Evolutionary conservation across 2,797 vertebrate species (phyloP).

Genomic region (Centroberyx gerrardi): DNA sequence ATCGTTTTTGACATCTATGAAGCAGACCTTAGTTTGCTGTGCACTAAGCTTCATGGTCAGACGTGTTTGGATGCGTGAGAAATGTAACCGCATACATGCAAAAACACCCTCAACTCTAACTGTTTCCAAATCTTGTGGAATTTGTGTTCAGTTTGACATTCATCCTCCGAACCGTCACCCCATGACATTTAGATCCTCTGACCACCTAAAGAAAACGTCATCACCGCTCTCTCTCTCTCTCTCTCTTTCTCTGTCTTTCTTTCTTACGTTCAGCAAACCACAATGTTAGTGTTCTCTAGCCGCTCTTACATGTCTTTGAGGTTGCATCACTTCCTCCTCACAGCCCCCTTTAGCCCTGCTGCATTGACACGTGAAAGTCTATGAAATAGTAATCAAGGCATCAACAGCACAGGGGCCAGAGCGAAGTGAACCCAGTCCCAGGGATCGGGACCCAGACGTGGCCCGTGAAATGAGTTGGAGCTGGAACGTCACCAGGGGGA

Average conservation of each 20-base stretch:
- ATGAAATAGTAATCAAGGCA: conserved; percentile 70
- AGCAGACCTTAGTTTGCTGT: neutral
- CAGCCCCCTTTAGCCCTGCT: conserved; percentile 47
- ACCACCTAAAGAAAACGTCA: conserved; percentile 62
- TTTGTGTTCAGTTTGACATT: conserved; percentile 64
- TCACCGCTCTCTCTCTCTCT: neutral
- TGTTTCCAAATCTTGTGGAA: neutral
- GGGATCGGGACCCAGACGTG: conserved; percentile 64
- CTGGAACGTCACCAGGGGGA: conserved; percentile 62
- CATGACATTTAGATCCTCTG: conserved; percentile 77
- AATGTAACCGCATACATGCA: conserved; percentile 35
- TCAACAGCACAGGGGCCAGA: conserved; percentile 44
- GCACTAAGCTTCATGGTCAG: neutral
- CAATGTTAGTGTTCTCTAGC: conserved; percentile 65
- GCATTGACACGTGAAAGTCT: conserved; percentile 64
- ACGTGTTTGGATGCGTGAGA: conserved; percentile 32
- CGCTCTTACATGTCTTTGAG: conserved; percentile 69
- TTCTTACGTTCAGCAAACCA: conserved; percentile 69
- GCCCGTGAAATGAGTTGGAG: conserved; percentile 69
- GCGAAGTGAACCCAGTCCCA: conserved; percentile 48
- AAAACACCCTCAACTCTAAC: conserved; percentile 23
- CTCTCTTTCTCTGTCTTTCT: conserved; percentile 22
- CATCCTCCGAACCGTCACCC: conserved; percentile 60
- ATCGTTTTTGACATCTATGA: neutral
- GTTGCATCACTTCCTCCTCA: conserved; percentile 79